Conservation (phyloP, 2,113 vertebrate genomes). For the Melanerpes aurifrons region DNA sequence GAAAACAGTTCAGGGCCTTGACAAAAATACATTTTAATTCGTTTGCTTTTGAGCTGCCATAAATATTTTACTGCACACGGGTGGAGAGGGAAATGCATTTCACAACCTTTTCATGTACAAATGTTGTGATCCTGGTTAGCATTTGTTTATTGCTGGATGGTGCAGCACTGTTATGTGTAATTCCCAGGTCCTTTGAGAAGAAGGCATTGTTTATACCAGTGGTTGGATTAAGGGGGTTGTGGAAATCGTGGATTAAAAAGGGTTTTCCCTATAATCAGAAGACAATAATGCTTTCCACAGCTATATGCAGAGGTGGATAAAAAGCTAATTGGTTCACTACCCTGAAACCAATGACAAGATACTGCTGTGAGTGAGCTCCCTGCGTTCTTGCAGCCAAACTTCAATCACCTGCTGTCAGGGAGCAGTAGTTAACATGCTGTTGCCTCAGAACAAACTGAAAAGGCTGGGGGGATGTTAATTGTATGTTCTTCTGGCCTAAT, state of each 20-base stretch:
- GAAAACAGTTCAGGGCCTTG: background rate
- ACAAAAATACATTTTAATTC: background rate
- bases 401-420: background rate
- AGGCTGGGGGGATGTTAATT: background rate
- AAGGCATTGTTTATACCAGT: constrained; percentile 41
- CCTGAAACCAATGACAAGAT: background rate
- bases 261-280: constrained; percentile 31
- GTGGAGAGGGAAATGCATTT: background rate
- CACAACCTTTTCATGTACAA: background rate
- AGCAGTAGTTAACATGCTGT: background rate
- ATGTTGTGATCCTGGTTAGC: background rate
- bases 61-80: background rate
- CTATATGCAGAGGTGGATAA: constrained; percentile 36
- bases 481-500: background rate
- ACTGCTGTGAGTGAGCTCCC: background rate
- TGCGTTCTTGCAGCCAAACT: background rate
- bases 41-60: background rate
- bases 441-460: background rate
- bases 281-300: constrained; percentile 46
- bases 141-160: background rate
- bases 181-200: background rate
- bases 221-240: constrained; percentile 64
- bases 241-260: constrained; percentile 48
- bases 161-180: background rate
- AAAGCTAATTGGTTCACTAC: constrained; percentile 1